phyloP scores from a whole-genome alignment of 53 echinoderm and acorn worm genomes.

The Glandiceps talaboti region DNA sequence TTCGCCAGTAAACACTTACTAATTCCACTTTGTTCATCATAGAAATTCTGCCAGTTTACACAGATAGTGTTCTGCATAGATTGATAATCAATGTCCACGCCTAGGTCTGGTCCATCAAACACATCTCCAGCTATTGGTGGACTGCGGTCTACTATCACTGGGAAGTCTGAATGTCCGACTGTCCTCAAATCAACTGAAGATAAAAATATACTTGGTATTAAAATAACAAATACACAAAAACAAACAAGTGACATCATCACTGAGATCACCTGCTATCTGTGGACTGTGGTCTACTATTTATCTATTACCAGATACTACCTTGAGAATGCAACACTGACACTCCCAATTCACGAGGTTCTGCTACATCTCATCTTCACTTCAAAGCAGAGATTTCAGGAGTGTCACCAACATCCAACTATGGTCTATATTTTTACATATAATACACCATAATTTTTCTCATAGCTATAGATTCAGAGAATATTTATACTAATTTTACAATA shows the following conservation, averaged over 20 bases:
- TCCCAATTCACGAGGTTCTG: no score
- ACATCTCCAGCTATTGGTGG: constrained; percentile 29
- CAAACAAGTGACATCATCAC: background rate
- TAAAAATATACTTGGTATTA: no score
- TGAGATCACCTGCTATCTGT: background rate
- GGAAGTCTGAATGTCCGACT: constrained; percentile 15
- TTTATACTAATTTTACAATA: no score
- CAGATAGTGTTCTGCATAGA: constrained; percentile 11
- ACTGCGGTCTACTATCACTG: constrained; percentile 27
- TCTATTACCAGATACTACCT: background rate
- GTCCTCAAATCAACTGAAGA: constrained; percentile 32
- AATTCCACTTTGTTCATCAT: constrained; percentile 31
- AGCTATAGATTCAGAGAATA: no score
- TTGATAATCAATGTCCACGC: constrained; percentile 12
- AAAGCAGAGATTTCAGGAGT: no score
- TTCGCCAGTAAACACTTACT: no score
- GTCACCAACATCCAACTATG: no score
- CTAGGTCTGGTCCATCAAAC: constrained; percentile 22
- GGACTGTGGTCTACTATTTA: background rate
- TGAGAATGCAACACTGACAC: no score
- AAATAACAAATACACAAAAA: background rate
- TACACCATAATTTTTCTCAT: no score
- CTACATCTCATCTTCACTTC: no score
- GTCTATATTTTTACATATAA: no score
- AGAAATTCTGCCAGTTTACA: constrained; percentile 36